Base-by-base conservation (phyloP, 2,888 invertebrate species). In the Operophtera brumata region DNA sequence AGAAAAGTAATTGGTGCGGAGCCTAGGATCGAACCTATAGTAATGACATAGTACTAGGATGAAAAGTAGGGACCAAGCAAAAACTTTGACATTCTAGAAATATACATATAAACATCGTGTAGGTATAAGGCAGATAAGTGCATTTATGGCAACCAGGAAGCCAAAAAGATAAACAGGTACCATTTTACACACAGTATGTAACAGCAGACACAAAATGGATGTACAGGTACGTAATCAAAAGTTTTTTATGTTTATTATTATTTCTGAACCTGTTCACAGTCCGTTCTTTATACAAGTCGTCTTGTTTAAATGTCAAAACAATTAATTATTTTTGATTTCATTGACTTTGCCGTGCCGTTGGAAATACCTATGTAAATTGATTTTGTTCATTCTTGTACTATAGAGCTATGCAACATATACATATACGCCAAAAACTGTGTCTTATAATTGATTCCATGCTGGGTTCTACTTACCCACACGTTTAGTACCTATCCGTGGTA, bases 221-320 rank as follows among this genome's bases (percentile, higher is more conserved):
- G 14, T 20, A 20, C 2, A 37, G 28, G 14, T 20, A 20, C 2
- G 20, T 20, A 30, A 30, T 36, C 26, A 10, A 48, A 30, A 36
- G 28, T 14, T 37, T 37, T 43, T 30, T 7, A 10, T 39, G 12
- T 25, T 34, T 51, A n/a, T n/a, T 35, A 34, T 44, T 30, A 11
- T 28, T 34, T 28, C 32, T 12, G 7, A 40, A 51, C 45, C 51
- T 35, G 45, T 45, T 37, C 2, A 36, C 12, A 37, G 26, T 14
- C 26, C 12, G 10, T 34, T 11, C 34, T 40, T 28, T 42, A 26
- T 26, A 39, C 2, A 45, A n/a, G 35, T 30, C 11, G 36, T 44
- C 32, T 39, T 43, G 6, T 37, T 40, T 32, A 40, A 51, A 51
- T 51, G 45, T 9, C 50, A 51, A 36, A 44, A 39, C 45, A 45